phyloP scores from a whole-genome alignment of 2,888 invertebrate species.

The Rhorus exstirpatorius region DNA sequence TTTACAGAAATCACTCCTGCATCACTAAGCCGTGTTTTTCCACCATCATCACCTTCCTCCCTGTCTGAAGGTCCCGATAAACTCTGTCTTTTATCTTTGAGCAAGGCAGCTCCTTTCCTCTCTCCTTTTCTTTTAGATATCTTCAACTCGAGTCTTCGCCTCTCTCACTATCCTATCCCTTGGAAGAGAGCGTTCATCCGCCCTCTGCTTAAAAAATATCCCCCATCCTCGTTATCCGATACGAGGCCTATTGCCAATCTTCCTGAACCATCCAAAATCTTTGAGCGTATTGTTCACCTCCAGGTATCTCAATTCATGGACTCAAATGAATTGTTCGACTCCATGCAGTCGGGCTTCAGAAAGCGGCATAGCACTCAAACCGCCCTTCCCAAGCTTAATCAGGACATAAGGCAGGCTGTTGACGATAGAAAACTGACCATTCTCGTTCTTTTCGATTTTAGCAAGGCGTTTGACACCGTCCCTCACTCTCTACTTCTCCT shows the following conservation, averaged over 20 bases:
- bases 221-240: not conserved
- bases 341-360: constrained; percentile 25
- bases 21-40: too few relatives aligned
- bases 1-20: too few relatives aligned
- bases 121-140: too few relatives aligned
- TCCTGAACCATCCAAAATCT: not conserved
- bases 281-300: not conserved
- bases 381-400: not conserved
- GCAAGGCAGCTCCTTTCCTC: too few relatives aligned
- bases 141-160: too few relatives aligned
- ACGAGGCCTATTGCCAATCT: constrained; percentile 16
- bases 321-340: not conserved
- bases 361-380: not conserved
- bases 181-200: constrained; percentile 21
- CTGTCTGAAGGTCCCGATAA: too few relatives aligned
- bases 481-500: not conserved
- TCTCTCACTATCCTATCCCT: not conserved
- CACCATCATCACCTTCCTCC: too few relatives aligned
- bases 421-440: constrained; percentile 30
- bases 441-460: not conserved
- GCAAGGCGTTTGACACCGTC: not conserved
- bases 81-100: too few relatives aligned
- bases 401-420: constrained; percentile 1
- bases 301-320: not conserved
- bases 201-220: not conserved